A percentile compares a stretch with the other conserved stretches of the same genome.
These are phyloP conservation scores for Podarcis lilfordi DNA, from an alignment of 2,797 vertebrate species.

Conservation along the genomic window DNA sequence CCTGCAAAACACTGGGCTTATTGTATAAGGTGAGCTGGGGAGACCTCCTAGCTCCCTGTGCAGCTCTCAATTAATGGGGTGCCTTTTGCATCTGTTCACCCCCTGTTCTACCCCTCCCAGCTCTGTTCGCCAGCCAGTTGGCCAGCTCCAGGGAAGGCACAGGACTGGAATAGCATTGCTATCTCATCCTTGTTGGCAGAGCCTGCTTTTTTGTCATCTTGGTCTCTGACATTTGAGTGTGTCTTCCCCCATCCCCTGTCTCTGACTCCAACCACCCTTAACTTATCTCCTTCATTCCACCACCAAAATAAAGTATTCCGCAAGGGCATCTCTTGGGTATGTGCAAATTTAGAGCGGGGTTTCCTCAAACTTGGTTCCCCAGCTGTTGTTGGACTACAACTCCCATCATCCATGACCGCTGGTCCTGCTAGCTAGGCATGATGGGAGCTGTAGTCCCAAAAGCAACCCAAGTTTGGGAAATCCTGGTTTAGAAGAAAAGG, in stretches of 20 bases:
- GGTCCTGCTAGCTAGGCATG: too few species aligned
- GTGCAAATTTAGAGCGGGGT: too few species aligned
- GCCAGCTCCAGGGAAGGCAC: slow-evolving; percentile 10
- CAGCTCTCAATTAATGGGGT: not conserved
- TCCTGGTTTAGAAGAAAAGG: too few species aligned
- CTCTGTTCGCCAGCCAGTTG: not conserved
- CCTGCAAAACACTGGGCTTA: not conserved
- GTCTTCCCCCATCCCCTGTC: not conserved
- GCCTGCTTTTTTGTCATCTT: not conserved
- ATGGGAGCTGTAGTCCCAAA: too few species aligned
- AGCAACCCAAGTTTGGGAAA: too few species aligned
- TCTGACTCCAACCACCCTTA: not conserved
- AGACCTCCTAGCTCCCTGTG: too few species aligned
- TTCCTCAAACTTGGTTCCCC: too few species aligned
- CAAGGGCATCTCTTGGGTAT: too few species aligned
- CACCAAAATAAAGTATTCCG: too few species aligned
- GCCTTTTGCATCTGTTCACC: rapidly evolving
- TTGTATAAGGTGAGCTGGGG: rapidly evolving
- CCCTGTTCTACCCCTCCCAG: not conserved
- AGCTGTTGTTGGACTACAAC: too few species aligned
- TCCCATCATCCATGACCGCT: too few species aligned
- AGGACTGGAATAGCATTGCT: slow-evolving; percentile 62
- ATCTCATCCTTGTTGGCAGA: slow-evolving; percentile 3
- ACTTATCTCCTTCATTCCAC: not conserved
- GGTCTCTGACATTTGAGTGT: slow-evolving; percentile 54